phyloP scores from a whole-genome alignment of 2,113 vertebrate genomes.

The Gopherus flavomarginatus region DNA sequence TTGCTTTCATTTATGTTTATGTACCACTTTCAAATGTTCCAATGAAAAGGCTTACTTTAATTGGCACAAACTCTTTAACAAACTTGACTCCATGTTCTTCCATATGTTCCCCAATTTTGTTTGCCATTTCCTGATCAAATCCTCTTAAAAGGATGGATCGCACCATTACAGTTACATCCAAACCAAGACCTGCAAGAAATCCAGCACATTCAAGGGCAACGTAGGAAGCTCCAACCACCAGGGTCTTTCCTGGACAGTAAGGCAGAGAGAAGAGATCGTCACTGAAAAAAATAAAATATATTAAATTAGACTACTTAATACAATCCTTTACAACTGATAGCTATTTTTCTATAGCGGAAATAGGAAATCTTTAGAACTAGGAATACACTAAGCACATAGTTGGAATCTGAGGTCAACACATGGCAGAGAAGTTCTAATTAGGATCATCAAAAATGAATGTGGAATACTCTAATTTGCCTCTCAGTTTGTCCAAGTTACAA shows the following conservation, averaged over 20 bases:
- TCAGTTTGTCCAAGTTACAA: not conserved
- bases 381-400: not conserved
- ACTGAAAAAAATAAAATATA: slow-evolving; percentile 62
- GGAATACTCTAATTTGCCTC: not conserved
- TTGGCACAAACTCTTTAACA: slow-evolving; percentile 79
- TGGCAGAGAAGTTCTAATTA: not conserved
- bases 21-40: not conserved
- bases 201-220: slow-evolving; percentile 88
- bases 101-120: slow-evolving; percentile 86
- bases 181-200: slow-evolving; percentile 84
- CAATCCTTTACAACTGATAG: not conserved
- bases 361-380: not conserved
- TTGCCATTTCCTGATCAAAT: slow-evolving; percentile 86
- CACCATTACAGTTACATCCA: slow-evolving; percentile 86
- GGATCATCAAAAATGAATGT: fast-evolving
- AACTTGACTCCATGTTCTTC: slow-evolving; percentile 83
- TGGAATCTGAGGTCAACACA: not conserved
- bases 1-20: not conserved
- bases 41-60: slow-evolving; percentile 76
- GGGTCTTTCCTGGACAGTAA: slow-evolving; percentile 84
- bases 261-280: slow-evolving; percentile 88
- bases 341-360: not conserved
- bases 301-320: not conserved
- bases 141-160: slow-evolving; percentile 85
- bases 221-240: slow-evolving; percentile 87